Evolutionary conservation across 2,113 vertebrate genomes (phyloP), one percentile per base, ranked within the genome.

Genomic region (Myxocyprinus asiaticus): DNA sequence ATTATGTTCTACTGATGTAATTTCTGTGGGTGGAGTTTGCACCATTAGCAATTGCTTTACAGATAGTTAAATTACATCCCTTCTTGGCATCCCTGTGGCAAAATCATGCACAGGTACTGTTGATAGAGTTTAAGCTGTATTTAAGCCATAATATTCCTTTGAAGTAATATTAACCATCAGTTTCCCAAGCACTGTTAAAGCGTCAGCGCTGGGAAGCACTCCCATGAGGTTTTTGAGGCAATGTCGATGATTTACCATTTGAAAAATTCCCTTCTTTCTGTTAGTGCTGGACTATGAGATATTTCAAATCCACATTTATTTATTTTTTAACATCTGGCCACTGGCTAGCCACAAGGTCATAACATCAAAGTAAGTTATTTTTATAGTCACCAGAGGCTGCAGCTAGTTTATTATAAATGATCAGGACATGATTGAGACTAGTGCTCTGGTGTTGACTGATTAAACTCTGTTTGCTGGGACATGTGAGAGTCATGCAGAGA

Each of bases 341-440:
- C 33, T 76, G 66, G 48, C 72, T 53, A 45, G 66, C 47, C 44
- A 69, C 58, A 76, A 81, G 59, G 73, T 48, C 73, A 58, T 48
- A 50, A 44, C 58, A 42, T 62, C 66, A 55, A 59, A 68, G 63
- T 61, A 77, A 64, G 48, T 69, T 77, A 71, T 77, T 77, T 70
- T 77, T 65, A 48, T 51, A 65, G 58, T 64, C 72, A 1, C 62
- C 8, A 58, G 66, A 8, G 42, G 58, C 48, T 56, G 63, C 22
- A 48, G 17, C 56, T 75, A 66, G 63, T 80, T 80, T 47, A 74
- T 80, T 50, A 67, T 80, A 80, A 80, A 80, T n/a, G n/a, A n/a
- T n/a, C 62, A 80, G 48, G 45, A 67, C 22, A 43, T 59, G 62
- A 74, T 80, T 75, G 63, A 67, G 56, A 44, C 55, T 43, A 47